A percentile compares a stretch with the other conserved stretches of the same genome.
These are phyloP conservation scores for Heliconius ethilla DNA, from an alignment of 2,888 invertebrate genomes.

Conservation along the genomic window DNA sequence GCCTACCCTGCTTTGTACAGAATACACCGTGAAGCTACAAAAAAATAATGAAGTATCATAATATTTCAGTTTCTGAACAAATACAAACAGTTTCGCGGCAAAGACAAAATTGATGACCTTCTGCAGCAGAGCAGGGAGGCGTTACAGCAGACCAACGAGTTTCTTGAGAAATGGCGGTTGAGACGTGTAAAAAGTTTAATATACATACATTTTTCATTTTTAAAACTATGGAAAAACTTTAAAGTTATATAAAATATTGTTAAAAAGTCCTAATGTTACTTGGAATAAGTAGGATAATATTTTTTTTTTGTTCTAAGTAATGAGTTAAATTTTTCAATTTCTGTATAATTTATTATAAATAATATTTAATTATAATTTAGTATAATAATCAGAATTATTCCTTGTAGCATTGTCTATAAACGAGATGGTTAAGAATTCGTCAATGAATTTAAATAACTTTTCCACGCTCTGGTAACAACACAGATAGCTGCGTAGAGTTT, in stretches of 20 bases:
- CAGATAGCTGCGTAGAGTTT: too few species aligned
- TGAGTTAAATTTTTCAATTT: too few species aligned
- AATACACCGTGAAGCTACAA: neutral
- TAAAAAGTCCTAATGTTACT: neutral
- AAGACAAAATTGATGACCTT: constrained; percentile 64
- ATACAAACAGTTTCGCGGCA: constrained; percentile 57
- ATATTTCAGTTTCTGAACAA: constrained; percentile 61
- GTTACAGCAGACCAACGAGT: constrained; percentile 64
- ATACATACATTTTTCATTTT: constrained; percentile 15
- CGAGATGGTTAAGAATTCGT: too few species aligned
- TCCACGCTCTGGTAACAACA: too few species aligned
- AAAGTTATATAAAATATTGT: neutral
- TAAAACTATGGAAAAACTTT: neutral
- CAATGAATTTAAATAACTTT: too few species aligned
- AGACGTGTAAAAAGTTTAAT: constrained; percentile 55
- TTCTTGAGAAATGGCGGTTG: constrained; percentile 67
- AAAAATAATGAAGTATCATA: neutral
- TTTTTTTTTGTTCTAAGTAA: neutral
- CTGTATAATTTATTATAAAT: too few species aligned
- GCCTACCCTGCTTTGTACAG: too few species aligned
- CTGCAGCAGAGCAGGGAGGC: constrained; percentile 66
- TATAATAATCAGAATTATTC: too few species aligned
- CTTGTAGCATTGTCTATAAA: too few species aligned
- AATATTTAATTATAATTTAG: too few species aligned
- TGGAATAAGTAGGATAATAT: neutral